Evolutionary conservation across 2,113 vertebrate species (phyloP), one percentile per base, ranked within the genome.

Genomic region (Daphoenositta chrysoptera): DNA sequence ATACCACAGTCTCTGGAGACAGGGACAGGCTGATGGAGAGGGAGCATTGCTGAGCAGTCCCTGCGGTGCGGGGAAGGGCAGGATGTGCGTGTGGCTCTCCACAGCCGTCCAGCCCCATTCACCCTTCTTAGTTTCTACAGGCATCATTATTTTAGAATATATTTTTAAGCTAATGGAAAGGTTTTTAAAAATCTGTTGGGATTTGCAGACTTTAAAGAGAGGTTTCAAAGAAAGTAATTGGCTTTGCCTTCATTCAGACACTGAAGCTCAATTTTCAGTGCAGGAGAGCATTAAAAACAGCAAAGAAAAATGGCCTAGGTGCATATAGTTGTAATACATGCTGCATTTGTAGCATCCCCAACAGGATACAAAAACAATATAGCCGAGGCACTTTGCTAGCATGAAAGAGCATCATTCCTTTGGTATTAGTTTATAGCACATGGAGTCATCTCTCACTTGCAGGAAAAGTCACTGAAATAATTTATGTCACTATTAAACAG

Each of bases 401-500:
- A 93, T 93, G 96, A 96, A 96, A 96, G 92, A 97, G 92, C 87
- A 87, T 93, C 83, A 77, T 97, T 98, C 94, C 92, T 93, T 63
- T 84, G 80, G 82, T 91, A 93, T 96, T 80, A 77, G 27, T 94
- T 95, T 95, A 96, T 92, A 94, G 95, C 93, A 79, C 89, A 93
- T 85, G 94, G 95, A 97, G 94, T 94, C 92, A 95, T 97, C 83
- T 96, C 93, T 91, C 87, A 66, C 78, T 94, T 89, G 93, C 93
- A 97, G 82, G 75, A 94, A 85, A 95, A 97, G 95, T 95, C 92
- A 93, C 96, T 88, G 96, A 95, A 97, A 97, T 97, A 97, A 96
- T 96, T 97, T 95, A 96, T 87, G 71, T 96, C 96, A 93, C 94
- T 97, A 96, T 97, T 97, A 98, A 97, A 97, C 87, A 96, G 95